These are phyloP conservation scores for Geotrypetes seraphini DNA, from an alignment of 2,797 vertebrate species.

Conservation along the genomic window DNA sequence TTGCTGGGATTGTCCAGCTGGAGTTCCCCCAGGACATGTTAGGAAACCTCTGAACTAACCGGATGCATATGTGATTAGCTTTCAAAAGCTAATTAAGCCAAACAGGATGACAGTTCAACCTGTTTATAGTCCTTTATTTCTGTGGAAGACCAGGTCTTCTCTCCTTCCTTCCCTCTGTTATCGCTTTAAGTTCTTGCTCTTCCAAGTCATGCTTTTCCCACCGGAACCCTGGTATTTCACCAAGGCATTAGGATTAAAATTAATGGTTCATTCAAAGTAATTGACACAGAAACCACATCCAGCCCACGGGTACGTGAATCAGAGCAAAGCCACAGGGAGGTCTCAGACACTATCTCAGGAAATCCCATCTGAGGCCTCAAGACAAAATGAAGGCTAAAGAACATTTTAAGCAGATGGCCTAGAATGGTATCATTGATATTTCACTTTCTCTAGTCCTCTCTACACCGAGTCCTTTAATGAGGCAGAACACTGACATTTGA, in stretches of 20 bases:
- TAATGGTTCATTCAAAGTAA: constrained; percentile 38
- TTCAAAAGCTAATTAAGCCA: too few relatives aligned
- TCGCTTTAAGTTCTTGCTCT: too few relatives aligned
- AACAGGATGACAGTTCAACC: too few relatives aligned
- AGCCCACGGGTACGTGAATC: constrained; percentile 27
- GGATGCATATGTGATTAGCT: too few relatives aligned
- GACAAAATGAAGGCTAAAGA: neutral
- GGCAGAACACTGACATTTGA: constrained; percentile 47
- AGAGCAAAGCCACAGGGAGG: too few relatives aligned
- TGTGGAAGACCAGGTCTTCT: too few relatives aligned
- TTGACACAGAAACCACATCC: constrained; percentile 36
- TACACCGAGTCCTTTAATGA: constrained; percentile 46
- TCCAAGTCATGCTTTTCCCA: constrained; percentile 34
- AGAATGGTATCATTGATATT: neutral
- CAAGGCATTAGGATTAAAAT: constrained; percentile 35
- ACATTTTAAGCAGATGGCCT: neutral
- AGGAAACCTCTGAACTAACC: too few relatives aligned
- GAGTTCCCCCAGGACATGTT: too few relatives aligned
- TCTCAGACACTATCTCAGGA: too few relatives aligned
- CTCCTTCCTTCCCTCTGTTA: too few relatives aligned
- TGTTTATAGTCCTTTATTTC: too few relatives aligned
- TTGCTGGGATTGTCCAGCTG: too few relatives aligned
- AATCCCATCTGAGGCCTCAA: constrained; percentile 16
- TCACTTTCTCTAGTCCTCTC: neutral
- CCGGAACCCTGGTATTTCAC: constrained; percentile 20